phyloP scores from a whole-genome alignment of 2,888 invertebrate species.

The Agelastica alni region DNA sequence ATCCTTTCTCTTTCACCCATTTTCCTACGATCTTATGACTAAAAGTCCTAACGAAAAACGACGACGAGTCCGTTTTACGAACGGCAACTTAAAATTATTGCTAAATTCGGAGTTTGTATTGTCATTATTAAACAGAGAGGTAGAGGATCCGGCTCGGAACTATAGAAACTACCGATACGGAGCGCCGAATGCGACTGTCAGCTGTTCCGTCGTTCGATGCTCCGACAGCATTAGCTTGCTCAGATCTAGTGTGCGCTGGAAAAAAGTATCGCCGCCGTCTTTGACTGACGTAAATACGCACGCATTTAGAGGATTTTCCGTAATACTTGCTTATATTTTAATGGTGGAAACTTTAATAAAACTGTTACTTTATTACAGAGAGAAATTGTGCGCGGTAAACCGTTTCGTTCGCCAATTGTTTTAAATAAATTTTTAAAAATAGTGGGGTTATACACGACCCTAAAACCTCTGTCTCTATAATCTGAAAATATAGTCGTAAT shows the following conservation, averaged over 20 bases:
- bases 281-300: conserved; percentile 30
- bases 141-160: conserved; percentile 24
- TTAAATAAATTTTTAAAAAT: no score
- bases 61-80: conserved; percentile 23
- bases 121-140: conserved; percentile 44
- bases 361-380: no score
- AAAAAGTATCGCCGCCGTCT: conserved; percentile 17
- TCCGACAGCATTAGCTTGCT: conserved; percentile 33
- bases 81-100: conserved; percentile 41
- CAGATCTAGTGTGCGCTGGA: conserved; percentile 36
- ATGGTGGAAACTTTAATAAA: background rate
- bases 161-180: conserved; percentile 39
- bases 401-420: no score
- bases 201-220: conserved; percentile 37
- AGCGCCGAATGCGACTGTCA: conserved; percentile 46
- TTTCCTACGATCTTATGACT: conserved; percentile 33
- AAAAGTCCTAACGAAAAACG: conserved; percentile 36
- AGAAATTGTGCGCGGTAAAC: no score
- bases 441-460: no score
- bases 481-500: no score
- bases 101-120: conserved; percentile 51
- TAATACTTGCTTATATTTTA: conserved; percentile 13
- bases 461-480: no score
- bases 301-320: conserved; percentile 31
- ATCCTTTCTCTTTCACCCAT: conserved; percentile 56